phyloP scores from a whole-genome alignment of 2,797 vertebrate species.

The Sebastes oblongus region DNA sequence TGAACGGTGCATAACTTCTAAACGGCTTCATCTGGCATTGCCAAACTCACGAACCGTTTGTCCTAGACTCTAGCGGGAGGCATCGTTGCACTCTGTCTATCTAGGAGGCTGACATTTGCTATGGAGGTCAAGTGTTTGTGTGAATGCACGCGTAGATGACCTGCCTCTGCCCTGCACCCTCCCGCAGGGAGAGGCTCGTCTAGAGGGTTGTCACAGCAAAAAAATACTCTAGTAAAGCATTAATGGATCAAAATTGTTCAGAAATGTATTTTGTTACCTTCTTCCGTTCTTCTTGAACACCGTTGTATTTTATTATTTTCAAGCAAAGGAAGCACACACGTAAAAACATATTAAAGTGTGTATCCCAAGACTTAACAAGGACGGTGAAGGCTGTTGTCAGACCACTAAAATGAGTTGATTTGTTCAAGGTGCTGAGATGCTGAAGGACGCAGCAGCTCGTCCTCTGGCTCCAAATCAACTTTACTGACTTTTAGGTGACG shows the following conservation, averaged over 20 bases:
- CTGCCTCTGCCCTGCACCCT: too few relatives aligned
- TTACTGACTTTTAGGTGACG: conserved; percentile 43
- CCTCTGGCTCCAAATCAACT: conserved; percentile 64
- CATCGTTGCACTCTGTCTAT: background rate
- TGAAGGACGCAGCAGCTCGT: conserved; percentile 45
- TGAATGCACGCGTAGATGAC: too few relatives aligned
- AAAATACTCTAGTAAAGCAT: too few relatives aligned
- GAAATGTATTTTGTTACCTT: too few relatives aligned
- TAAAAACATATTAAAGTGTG: background rate
- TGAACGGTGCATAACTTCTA: background rate
- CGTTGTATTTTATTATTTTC: too few relatives aligned
- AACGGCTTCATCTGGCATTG: background rate
- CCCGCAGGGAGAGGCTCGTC: too few relatives aligned
- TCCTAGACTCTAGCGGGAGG: background rate
- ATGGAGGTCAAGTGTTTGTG: background rate
- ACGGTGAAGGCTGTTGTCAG: conserved; percentile 21
- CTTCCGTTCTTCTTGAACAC: too few relatives aligned
- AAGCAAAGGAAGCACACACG: background rate
- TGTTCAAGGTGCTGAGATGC: conserved; percentile 51
- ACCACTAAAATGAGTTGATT: conserved; percentile 52
- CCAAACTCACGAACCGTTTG: background rate
- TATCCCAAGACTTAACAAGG: conserved; percentile 24
- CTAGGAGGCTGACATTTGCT: background rate
- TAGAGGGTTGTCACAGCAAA: too few relatives aligned
- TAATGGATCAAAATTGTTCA: too few relatives aligned